Evolutionary conservation across 2,113 vertebrate species (phyloP).

Genomic region (Nothoprocta pentlandii): DNA sequence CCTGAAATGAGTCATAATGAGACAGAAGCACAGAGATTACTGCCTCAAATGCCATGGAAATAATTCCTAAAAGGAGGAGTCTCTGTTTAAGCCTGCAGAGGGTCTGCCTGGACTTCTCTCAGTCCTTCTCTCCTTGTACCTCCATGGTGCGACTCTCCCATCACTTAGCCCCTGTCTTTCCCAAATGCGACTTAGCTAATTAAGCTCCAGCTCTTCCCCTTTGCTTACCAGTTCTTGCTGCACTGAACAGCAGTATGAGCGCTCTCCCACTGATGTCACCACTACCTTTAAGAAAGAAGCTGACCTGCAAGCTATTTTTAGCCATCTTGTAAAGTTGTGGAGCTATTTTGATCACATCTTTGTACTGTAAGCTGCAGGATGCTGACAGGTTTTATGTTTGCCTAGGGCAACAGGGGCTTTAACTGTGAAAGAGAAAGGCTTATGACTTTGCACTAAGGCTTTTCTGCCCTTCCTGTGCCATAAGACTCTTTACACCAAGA

Average conservation of each 20-base stretch:
- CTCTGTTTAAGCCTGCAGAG: background rate
- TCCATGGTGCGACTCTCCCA: background rate
- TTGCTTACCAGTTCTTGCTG: background rate
- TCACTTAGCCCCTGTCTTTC: background rate
- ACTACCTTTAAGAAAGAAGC: constrained; percentile 46
- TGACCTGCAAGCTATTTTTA: constrained; percentile 70
- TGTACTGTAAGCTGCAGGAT: constrained; percentile 33
- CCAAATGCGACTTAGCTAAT: background rate
- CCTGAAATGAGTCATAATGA: background rate
- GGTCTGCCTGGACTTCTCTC: background rate
- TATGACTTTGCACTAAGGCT: constrained; percentile 13
- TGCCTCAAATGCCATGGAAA: background rate
- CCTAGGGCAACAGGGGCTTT: constrained; percentile 35
- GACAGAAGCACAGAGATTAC: background rate
- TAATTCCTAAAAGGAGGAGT: background rate
- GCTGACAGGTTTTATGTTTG: constrained; percentile 25
- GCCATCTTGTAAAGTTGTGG: constrained; percentile 26
- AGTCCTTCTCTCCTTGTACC: background rate
- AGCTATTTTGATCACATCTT: constrained; percentile 65
- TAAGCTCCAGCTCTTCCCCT: background rate
- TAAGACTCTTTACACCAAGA: background rate
- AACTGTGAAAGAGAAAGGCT: background rate
- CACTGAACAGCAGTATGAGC: background rate
- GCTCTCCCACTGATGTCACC: background rate
- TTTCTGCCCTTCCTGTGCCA: background rate